Conservation (phyloP, 2,113 vertebrate species). For the Gymnarchus niloticus region DNA sequence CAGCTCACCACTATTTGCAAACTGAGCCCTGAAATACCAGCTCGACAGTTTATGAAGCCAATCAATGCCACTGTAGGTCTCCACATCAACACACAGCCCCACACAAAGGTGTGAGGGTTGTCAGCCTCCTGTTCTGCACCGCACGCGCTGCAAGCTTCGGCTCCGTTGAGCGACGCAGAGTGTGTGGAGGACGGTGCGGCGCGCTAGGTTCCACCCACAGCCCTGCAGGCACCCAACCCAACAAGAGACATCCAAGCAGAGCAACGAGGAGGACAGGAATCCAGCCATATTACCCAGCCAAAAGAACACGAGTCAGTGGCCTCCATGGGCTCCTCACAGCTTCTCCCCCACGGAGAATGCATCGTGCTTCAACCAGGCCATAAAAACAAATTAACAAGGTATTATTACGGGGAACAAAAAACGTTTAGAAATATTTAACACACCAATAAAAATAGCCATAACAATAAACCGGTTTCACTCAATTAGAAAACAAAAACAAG, state of each 20-base stretch:
- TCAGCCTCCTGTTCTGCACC: neutral
- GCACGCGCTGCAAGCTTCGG: neutral
- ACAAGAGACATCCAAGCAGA: neutral
- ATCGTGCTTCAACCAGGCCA: neutral
- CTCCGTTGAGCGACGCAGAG: neutral
- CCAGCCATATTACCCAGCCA: neutral
- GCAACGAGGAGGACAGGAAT: neutral
- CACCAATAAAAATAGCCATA: neutral
- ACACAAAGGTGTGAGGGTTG: no score
- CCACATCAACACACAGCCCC: neutral
- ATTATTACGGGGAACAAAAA: neutral
- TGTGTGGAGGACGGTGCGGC: no score
- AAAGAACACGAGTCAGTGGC: neutral
- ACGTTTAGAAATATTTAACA: neutral
- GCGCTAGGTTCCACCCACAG: neutral
- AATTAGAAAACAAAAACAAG: neutral
- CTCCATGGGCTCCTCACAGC: neutral
- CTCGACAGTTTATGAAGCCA: neutral
- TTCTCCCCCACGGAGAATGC: neutral
- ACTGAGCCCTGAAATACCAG: neutral
- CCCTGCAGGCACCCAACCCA: slow-evolving; percentile 10
- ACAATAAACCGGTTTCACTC: neutral
- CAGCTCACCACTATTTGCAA: neutral
- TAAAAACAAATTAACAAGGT: neutral
- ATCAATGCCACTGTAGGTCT: neutral